A percentile compares a stretch with the other conserved stretches of the same genome.
Evolutionary conservation across 2,888 invertebrate species (phyloP).

Genomic region (Tipula lateralis): DNA sequence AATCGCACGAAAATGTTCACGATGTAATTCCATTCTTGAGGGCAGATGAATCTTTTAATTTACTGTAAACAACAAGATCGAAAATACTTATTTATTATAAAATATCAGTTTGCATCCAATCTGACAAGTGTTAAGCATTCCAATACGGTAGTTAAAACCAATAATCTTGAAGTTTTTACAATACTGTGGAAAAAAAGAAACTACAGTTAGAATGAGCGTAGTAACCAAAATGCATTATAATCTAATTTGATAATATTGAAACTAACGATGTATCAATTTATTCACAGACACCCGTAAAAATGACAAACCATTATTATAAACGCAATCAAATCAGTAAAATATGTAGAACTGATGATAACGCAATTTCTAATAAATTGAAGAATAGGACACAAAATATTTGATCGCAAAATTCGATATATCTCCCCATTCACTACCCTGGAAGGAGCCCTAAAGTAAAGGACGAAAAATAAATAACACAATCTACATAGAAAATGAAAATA

Average conservation of each 20-base stretch:
- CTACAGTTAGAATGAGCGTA: too few relatives aligned
- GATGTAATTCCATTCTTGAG: too few relatives aligned
- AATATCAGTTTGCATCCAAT: too few relatives aligned
- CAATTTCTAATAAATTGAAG: not conserved
- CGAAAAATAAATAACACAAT: not conserved
- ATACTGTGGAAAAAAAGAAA: too few relatives aligned
- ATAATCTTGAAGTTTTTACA: too few relatives aligned
- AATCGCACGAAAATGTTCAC: too few relatives aligned
- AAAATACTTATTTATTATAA: too few relatives aligned
- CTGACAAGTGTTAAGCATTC: too few relatives aligned
- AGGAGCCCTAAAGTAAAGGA: not conserved
- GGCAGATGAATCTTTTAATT: too few relatives aligned
- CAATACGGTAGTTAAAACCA: too few relatives aligned
- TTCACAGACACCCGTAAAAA: not conserved
- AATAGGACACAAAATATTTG: not conserved
- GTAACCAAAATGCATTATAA: too few relatives aligned
- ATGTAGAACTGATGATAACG: not conserved
- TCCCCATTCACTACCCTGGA: not conserved
- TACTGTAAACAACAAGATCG: too few relatives aligned
- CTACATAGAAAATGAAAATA: not conserved
- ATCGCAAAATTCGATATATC: not conserved
- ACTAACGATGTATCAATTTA: not conserved
- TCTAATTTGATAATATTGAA: not conserved
- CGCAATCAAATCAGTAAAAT: not conserved
- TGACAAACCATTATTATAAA: not conserved